Evolutionary conservation across 2,113 vertebrate genomes (phyloP).

Genomic region (Leptobrachium leishanense): DNA sequence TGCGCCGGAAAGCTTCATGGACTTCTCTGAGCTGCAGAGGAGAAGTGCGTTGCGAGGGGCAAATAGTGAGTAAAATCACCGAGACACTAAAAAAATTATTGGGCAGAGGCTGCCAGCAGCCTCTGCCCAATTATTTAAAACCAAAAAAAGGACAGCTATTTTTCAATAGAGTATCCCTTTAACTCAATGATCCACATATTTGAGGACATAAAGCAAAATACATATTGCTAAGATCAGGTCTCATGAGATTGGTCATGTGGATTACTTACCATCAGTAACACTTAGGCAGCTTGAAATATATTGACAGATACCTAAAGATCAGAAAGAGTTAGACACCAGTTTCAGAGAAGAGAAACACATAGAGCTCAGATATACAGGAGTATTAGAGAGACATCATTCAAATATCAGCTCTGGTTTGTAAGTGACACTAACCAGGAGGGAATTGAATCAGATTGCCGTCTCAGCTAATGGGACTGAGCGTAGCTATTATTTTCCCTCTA

Average conservation of each 20-base stretch:
- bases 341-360: conserved; percentile 29
- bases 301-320: conserved; percentile 27
- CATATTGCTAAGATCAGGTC: neutral
- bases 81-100: too few species aligned
- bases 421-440: conserved; percentile 39
- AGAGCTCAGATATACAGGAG: conserved; percentile 25
- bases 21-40: too few species aligned
- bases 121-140: too few species aligned
- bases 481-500: conserved; percentile 45
- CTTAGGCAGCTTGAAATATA: conserved; percentile 26
- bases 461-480: conserved; percentile 45
- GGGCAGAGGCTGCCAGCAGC: too few species aligned
- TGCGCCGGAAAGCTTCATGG: too few species aligned
- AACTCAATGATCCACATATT: too few species aligned
- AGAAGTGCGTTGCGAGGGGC: too few species aligned
- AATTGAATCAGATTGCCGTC: conserved; percentile 44
- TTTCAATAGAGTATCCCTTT: too few species aligned
- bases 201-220: neutral
- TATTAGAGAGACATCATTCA: conserved; percentile 45
- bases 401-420: conserved; percentile 36
- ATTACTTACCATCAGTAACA: neutral
- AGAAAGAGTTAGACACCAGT: conserved; percentile 40
- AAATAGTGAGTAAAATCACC: too few species aligned
- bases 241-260: too few species aligned
- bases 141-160: too few species aligned